Conservation (phyloP, 2,797 vertebrate genomes). For the Geotria australis region DNA sequence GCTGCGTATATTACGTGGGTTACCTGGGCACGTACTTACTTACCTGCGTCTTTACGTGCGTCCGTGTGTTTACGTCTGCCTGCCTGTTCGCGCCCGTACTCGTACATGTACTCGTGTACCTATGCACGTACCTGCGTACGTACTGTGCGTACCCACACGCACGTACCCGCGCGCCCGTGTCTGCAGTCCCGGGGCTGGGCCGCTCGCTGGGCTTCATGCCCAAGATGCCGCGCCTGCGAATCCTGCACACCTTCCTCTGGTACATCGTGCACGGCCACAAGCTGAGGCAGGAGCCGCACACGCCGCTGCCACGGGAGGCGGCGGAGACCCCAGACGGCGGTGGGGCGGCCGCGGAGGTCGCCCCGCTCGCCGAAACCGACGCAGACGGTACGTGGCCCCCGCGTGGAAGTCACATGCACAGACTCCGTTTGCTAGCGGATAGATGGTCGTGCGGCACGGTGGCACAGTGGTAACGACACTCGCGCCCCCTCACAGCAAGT, state of each 20-base stretch:
- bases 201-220: conserved; percentile 54
- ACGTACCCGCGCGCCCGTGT: background rate
- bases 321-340: too few relatives aligned
- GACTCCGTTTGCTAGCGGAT: too few relatives aligned
- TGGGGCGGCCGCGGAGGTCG: background rate
- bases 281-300: conserved; percentile 1
- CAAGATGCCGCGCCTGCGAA: conserved; percentile 63
- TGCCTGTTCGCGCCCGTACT: background rate
- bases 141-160: background rate
- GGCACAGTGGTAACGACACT: too few relatives aligned
- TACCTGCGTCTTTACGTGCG: background rate
- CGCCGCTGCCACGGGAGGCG: too few relatives aligned
- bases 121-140: background rate
- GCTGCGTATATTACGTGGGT: too few relatives aligned
- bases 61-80: background rate
- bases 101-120: background rate
- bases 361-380: too few relatives aligned
- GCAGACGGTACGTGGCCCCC: too few relatives aligned
- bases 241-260: conserved; percentile 54
- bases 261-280: conserved; percentile 56
- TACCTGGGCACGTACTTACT: too few relatives aligned
- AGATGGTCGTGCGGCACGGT: too few relatives aligned
- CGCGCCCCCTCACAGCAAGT: too few relatives aligned
- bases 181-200: conserved; percentile 44
- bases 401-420: too few relatives aligned